Evolutionary conservation across 2,888 invertebrate genomes (phyloP).

Genomic region (Spicauda simplicius): DNA sequence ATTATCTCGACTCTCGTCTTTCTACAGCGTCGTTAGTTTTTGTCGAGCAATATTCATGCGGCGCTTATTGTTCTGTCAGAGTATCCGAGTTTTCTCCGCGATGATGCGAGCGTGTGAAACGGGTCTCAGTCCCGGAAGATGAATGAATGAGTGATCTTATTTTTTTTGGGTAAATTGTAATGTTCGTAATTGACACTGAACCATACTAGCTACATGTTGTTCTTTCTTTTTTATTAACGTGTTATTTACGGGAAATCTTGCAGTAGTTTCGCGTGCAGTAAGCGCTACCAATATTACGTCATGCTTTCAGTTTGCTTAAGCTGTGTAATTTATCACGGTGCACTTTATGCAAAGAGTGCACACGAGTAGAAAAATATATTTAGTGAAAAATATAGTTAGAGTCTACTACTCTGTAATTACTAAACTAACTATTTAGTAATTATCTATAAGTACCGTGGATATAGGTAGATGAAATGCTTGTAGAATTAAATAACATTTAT

Average conservation of each 20-base stretch:
- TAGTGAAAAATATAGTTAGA: too few relatives aligned
- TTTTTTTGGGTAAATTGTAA: conserved; percentile 46
- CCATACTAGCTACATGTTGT: conserved; percentile 1
- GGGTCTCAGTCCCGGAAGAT: conserved; percentile 64
- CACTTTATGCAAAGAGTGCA: background rate
- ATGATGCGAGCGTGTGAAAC: conserved; percentile 46
- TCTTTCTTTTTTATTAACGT: background rate
- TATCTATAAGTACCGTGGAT: too few relatives aligned
- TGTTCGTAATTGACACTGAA: conserved; percentile 48
- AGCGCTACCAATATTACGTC: background rate
- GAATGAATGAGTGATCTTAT: conserved; percentile 43
- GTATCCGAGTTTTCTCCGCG: conserved; percentile 47
- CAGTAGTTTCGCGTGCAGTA: background rate
- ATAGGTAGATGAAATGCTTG: too few relatives aligned
- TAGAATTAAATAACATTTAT: too few relatives aligned
- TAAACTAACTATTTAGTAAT: too few relatives aligned
- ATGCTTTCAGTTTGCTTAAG: background rate
- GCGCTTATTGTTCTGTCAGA: conserved; percentile 60
- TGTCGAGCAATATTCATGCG: conserved; percentile 50
- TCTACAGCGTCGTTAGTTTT: conserved; percentile 48
- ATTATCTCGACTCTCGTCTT: conserved; percentile 41
- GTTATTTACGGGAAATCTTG: background rate
- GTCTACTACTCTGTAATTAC: too few relatives aligned
- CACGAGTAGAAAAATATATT: background rate
- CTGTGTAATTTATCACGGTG: background rate